Conservation (phyloP, 2,797 vertebrate species). For the Nannoperca obscura region DNA sequence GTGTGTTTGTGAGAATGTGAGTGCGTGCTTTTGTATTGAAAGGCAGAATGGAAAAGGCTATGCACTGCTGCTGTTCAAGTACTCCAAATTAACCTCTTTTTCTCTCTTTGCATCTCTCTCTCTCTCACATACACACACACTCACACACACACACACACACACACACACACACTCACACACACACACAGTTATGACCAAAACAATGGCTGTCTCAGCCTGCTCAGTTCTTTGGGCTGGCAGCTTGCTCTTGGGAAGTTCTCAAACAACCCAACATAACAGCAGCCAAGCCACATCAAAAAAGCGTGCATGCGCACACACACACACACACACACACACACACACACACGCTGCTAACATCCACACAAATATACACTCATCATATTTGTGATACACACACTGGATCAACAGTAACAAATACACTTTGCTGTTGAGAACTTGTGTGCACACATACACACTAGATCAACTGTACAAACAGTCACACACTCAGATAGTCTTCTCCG, state of each 20-base stretch:
- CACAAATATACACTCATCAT: constrained; percentile 24
- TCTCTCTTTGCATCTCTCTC: constrained; percentile 23
- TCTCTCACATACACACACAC: background rate
- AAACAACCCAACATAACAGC: constrained; percentile 71
- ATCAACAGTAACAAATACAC: constrained; percentile 45
- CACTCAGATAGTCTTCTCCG: constrained; percentile 58
- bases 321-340: constrained; percentile 24
- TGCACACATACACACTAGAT: constrained; percentile 44
- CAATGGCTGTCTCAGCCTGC: constrained; percentile 75
- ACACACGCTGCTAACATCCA: constrained; percentile 40
- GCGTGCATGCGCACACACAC: constrained; percentile 12
- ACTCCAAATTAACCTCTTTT: constrained; percentile 40
- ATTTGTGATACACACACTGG: constrained; percentile 44
- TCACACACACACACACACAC: constrained; percentile 10
- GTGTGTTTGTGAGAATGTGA: constrained; percentile 4
- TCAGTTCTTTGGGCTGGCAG: constrained; percentile 59
- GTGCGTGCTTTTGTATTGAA: constrained; percentile 27
- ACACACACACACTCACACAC: constrained; percentile 32
- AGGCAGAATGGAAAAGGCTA: constrained; percentile 65
- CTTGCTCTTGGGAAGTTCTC: constrained; percentile 73
- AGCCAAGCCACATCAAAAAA: constrained; percentile 83
- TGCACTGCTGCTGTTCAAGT: constrained; percentile 43
- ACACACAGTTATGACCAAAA: constrained; percentile 62
- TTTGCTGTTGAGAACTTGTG: constrained; percentile 26
- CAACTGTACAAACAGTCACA: constrained; percentile 59